Conservation (phyloP, 2,113 vertebrate species). For the Dromiciops gliroides region DNA sequence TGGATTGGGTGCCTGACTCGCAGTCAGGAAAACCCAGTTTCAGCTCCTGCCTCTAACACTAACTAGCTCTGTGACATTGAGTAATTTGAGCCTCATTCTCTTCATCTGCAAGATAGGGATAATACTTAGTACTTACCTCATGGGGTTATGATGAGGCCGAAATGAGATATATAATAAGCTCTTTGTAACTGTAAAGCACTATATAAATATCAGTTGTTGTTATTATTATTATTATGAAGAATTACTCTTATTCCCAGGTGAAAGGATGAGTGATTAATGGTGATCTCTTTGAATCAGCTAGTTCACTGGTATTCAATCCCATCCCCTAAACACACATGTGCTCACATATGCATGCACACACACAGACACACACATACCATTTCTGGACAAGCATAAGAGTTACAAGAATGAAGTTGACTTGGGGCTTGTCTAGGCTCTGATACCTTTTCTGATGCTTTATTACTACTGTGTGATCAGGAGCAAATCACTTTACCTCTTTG, state of each 20-base stretch:
- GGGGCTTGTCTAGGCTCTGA: neutral
- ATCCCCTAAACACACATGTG: too few species aligned
- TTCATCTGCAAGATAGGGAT: neutral
- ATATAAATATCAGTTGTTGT: neutral
- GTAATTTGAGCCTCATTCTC: neutral
- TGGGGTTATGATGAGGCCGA: neutral
- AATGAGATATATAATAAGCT: neutral
- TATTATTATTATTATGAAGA: neutral
- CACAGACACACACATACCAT: neutral
- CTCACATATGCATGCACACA: too few species aligned
- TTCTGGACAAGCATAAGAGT: neutral
- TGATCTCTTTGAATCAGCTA: neutral
- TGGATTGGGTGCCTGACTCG: neutral
- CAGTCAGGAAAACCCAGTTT: neutral
- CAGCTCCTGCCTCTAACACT: neutral
- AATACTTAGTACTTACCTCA: neutral
- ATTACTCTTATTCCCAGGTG: neutral
- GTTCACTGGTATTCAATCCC: neutral
- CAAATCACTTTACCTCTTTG: neutral
- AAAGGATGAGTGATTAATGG: neutral
- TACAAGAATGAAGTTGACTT: neutral
- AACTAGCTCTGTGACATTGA: neutral
- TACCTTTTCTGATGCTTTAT: neutral
- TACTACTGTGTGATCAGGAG: neutral
- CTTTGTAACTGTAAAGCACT: too few species aligned